Evolutionary conservation across 1,140 invertebrate species (phyloP).

Genomic region (Dendrolimus kikuchii): DNA sequence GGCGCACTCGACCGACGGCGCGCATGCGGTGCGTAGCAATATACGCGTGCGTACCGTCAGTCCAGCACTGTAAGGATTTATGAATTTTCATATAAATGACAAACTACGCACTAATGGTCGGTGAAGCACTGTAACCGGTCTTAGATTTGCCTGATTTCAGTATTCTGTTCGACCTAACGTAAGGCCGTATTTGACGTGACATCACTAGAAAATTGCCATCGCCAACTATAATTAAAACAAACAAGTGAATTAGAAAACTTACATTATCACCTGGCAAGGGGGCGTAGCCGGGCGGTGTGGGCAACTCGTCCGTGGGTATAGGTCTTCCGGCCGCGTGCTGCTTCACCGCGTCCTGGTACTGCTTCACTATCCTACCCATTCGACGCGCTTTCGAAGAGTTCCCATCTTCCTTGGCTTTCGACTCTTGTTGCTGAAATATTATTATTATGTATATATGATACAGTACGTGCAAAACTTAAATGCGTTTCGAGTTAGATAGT

Average conservation of each 20-base stretch:
- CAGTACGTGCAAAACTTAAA: too few species aligned
- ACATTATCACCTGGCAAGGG: slow-evolving; percentile 60
- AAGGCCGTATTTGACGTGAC: neutral
- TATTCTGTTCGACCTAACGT: too few species aligned
- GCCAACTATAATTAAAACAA: neutral
- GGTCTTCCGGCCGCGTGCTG: slow-evolving; percentile 82
- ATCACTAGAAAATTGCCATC: neutral
- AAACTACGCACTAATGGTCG: too few species aligned
- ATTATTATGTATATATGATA: slow-evolving; percentile 11
- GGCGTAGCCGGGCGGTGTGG: slow-evolving; percentile 87
- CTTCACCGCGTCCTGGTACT: slow-evolving; percentile 93
- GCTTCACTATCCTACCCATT: slow-evolving; percentile 93
- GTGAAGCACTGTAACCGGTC: too few species aligned
- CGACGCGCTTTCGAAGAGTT: slow-evolving; percentile 90
- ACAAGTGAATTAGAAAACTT: slow-evolving; percentile 14
- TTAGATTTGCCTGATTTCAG: too few species aligned
- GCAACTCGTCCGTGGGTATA: slow-evolving; percentile 87
- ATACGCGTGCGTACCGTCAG: too few species aligned
- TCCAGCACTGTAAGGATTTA: too few species aligned
- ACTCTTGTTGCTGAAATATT: slow-evolving; percentile 72
- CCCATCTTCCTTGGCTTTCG: slow-evolving; percentile 82
- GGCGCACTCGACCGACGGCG: too few species aligned
- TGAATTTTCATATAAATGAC: too few species aligned
- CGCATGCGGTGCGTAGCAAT: too few species aligned
- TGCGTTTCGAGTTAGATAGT: too few species aligned